Percentiles rank a stretch among this genome's conserved stretches.
Evolutionary conservation across 2,888 invertebrate species (phyloP).

Genomic region (Papilio elwesi): DNA sequence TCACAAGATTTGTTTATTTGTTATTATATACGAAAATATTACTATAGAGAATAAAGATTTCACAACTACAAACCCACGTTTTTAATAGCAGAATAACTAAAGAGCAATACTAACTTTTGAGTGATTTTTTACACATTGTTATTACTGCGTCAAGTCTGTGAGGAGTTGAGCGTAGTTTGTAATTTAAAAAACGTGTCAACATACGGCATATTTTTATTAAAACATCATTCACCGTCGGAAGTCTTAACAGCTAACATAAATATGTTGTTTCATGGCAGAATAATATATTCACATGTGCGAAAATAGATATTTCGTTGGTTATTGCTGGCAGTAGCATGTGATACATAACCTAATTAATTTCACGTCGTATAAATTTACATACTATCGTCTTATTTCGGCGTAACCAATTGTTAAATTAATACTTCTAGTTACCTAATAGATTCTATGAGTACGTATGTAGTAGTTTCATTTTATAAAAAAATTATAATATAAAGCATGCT

Average conservation of each 20-base stretch:
- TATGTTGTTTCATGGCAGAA: not conserved
- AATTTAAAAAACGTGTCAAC: slow-evolving; percentile 16
- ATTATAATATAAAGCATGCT: no score
- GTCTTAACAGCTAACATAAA: slow-evolving; percentile 1
- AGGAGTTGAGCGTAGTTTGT: slow-evolving; percentile 4
- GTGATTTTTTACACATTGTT: not conserved
- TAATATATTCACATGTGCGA: not conserved
- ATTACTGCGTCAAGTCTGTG: slow-evolving; percentile 10
- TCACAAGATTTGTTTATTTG: no score
- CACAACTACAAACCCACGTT: not conserved
- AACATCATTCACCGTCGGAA: slow-evolving; percentile 6
- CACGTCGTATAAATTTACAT: no score
- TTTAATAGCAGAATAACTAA: not conserved
- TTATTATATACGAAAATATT: no score
- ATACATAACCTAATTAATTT: no score
- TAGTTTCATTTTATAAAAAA: no score
- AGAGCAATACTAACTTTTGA: slow-evolving; percentile 1
- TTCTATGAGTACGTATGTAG: no score
- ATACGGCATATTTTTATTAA: slow-evolving; percentile 6
- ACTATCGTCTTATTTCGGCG: no score
- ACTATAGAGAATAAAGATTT: not conserved
- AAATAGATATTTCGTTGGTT: not conserved
- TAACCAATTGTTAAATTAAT: no score
- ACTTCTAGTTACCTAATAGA: no score
- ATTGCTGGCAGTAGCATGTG: no score